Percentiles rank a stretch among this genome's conserved stretches.
phyloP scores from a whole-genome alignment of 1,140 invertebrate genomes.

The Pteromalus puparum region DNA sequence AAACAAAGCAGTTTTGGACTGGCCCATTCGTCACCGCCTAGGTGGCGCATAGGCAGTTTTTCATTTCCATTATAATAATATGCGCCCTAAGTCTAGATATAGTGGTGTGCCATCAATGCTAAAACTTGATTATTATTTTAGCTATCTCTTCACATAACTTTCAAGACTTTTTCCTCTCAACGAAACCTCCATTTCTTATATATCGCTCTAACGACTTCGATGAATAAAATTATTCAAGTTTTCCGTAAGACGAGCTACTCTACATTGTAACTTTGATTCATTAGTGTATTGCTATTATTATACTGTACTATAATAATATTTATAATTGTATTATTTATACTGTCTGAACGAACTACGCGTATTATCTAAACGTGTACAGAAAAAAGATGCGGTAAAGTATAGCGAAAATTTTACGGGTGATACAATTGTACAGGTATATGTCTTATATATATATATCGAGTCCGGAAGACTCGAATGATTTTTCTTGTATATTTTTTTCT shows the following conservation, averaged over 20 bases:
- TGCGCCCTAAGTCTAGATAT: no score
- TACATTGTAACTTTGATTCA: conserved; percentile 6
- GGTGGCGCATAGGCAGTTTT: no score
- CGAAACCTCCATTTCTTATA: conserved; percentile 8
- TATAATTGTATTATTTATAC: conserved; percentile 30
- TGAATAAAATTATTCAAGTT: conserved; percentile 29
- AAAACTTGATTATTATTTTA: no score
- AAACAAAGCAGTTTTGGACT: no score
- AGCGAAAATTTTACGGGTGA: conserved; percentile 37
- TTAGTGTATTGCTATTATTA: conserved; percentile 20
- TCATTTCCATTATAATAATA: no score
- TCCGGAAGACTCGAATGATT: conserved; percentile 35
- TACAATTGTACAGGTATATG: conserved; percentile 40
- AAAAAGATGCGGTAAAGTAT: background rate
- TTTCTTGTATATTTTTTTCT: conserved; percentile 33
- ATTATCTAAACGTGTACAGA: conserved; percentile 23
- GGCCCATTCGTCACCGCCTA: no score
- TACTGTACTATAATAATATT: conserved; percentile 15
- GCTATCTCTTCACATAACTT: conserved; percentile 1
- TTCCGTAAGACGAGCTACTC: conserved; percentile 35
- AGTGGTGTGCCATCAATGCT: no score
- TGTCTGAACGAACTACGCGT: background rate
- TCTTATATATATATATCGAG: conserved; percentile 15
- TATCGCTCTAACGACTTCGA: conserved; percentile 17
- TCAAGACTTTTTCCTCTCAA: background rate